phyloP scores from a whole-genome alignment of 1,140 invertebrate species.

The Ditylenchus dipsaci region DNA sequence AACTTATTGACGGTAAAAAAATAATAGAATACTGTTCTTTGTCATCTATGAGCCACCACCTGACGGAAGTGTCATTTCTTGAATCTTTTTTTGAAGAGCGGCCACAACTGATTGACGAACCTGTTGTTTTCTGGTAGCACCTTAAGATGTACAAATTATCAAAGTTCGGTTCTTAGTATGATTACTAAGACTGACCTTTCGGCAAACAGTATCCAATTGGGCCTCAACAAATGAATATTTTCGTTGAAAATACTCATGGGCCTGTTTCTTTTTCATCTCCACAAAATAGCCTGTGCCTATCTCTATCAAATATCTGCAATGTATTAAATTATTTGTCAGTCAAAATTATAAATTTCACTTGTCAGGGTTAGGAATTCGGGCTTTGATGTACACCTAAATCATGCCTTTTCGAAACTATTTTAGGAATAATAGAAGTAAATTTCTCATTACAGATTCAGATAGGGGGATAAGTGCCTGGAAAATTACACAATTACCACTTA shows the following conservation, averaged over 20 bases:
- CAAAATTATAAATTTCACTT: neutral
- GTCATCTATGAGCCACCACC: neutral
- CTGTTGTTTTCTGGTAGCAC: conserved; percentile 35
- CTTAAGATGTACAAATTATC: no score
- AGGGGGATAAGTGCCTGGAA: conserved; percentile 42
- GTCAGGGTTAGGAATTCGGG: conserved; percentile 35
- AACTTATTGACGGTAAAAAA: no score
- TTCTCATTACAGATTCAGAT: conserved; percentile 40
- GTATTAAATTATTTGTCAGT: no score
- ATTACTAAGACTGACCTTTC: conserved; percentile 16
- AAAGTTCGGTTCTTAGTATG: no score
- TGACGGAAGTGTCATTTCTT: conserved; percentile 15
- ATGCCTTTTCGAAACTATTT: neutral
- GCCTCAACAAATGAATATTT: conserved; percentile 35
- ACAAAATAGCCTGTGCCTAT: conserved; percentile 55
- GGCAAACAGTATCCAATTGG: conserved; percentile 30
- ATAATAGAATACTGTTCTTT: no score
- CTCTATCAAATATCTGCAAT: conserved; percentile 33
- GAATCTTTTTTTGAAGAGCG: conserved; percentile 49
- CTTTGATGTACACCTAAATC: conserved; percentile 49
- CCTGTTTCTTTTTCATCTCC: conserved; percentile 46
- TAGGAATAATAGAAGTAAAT: conserved; percentile 9
- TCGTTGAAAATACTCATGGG: conserved; percentile 46
- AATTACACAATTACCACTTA: no score
- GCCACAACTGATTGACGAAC: conserved; percentile 32